A percentile compares a stretch with the other conserved stretches of the same genome.
Conservation (phyloP, 2,888 invertebrate genomes). For the Hydrotaea cyrtoneurina region DNA sequence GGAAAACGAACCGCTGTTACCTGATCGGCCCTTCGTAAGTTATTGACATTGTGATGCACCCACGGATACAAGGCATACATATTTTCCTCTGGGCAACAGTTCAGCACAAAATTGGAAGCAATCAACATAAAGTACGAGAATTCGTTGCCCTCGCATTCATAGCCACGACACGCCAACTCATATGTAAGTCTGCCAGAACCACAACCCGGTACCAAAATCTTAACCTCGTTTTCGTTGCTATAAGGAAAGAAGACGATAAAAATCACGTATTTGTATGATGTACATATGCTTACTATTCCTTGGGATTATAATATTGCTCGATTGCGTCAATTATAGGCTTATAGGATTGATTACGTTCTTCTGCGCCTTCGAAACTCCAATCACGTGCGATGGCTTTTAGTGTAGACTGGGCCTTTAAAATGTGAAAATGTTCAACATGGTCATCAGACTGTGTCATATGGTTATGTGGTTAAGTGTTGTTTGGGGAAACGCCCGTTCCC, state of each 20-base stretch:
- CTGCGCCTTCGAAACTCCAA: slow-evolving; percentile 93
- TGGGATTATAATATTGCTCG: slow-evolving; percentile 86
- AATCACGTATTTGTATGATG: neutral
- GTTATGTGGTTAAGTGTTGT: slow-evolving; percentile 50
- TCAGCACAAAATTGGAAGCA: slow-evolving; percentile 96
- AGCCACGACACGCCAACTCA: slow-evolving; percentile 95
- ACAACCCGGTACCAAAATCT: slow-evolving; percentile 96
- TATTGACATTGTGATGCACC: slow-evolving; percentile 97
- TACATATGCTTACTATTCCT: slow-evolving; percentile 82
- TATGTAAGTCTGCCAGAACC: slow-evolving; percentile 96
- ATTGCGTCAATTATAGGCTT: slow-evolving; percentile 94
- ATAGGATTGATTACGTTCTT: slow-evolving; percentile 93
- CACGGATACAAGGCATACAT: slow-evolving; percentile 94
- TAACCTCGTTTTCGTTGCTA: slow-evolving; percentile 82
- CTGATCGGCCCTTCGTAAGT: slow-evolving; percentile 91
- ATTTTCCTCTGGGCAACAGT: slow-evolving; percentile 86
- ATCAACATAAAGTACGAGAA: slow-evolving; percentile 99
- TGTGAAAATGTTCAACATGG: slow-evolving; percentile 79
- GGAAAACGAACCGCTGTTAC: slow-evolving; percentile 90
- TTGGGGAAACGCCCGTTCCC: slow-evolving; percentile 55
- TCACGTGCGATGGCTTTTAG: slow-evolving; percentile 98
- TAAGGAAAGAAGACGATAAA: neutral
- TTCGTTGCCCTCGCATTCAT: slow-evolving; percentile 97
- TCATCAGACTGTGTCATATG: slow-evolving; percentile 70
- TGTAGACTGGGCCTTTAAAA: slow-evolving; percentile 91